Evolutionary conservation across 2,113 vertebrate species (phyloP), one percentile per base, ranked within the genome.

Genomic region (Coryphaenoides rupestris): DNA sequence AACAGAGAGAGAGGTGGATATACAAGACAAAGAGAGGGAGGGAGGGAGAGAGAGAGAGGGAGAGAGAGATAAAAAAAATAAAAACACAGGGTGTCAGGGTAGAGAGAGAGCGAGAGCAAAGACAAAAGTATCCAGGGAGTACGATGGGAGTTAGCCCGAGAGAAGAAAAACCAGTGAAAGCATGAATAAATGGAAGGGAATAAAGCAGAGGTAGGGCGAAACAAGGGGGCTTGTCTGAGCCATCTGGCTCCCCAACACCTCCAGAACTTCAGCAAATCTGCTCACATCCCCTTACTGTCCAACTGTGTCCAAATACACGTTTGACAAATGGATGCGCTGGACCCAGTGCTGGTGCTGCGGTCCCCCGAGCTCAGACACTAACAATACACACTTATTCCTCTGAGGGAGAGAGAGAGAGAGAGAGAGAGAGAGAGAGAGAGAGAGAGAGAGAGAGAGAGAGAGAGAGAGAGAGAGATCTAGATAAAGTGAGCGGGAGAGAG

Each of bases 281-380:
- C 33, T 40, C 59, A 68, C 60, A 63, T n/a, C 24, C 61, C 50
- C 65, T 47, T n/a, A 62, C 58, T 69, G 69, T 73, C 75, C 68
- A 72, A 71, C 80, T 69, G 67, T 15, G 68, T 80, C 79, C 80
- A 76, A 82, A 86, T 83, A 67, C 56, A 19, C 64, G 65, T 68
- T 75, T 88, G 87, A 89, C 84, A 89, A 91, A 90, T 80, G 82
- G 88, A 81, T 66, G 63, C 47, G 55, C 33, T 82, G 81, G 78
- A 83, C 55, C 15, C 21, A 59, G 81, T 72, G 73, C 66, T 65
- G 62, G 72, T 76, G 58, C 55, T 68, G 73, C 45, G 76, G 77
- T 87, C 87, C 85, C 88, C 88, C 58, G 70, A 63, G 84, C 80
- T 78, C 73, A 74, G 70, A 52, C 53, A 57, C 64, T 65, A 83